These are phyloP conservation scores for Shargacucullia verbasci DNA, from an alignment of 2,888 invertebrate genomes.

Conservation along the genomic window DNA sequence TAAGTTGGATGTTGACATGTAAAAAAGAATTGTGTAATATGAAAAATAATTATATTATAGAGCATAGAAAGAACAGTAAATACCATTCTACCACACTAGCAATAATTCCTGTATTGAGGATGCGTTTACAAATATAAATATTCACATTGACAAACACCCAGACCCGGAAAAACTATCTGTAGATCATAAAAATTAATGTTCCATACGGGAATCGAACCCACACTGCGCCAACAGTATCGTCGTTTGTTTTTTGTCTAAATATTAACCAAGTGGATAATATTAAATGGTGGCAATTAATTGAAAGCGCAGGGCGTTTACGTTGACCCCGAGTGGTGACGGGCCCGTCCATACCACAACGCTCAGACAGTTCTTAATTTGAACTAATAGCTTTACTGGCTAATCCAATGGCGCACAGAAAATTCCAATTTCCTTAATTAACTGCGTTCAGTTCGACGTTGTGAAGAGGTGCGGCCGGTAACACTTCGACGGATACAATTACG, in stretches of 20 bases:
- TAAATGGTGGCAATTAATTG: conserved; percentile 55
- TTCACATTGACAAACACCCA: too few species aligned
- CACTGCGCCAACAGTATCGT: too few species aligned
- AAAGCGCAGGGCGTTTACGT: conserved; percentile 57
- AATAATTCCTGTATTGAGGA: too few species aligned
- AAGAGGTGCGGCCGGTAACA: conserved; percentile 84
- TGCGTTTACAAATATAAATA: too few species aligned
- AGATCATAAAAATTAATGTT: too few species aligned
- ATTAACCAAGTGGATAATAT: conserved; percentile 32
- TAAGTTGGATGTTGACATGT: too few species aligned
- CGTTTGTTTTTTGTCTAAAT: conserved; percentile 12
- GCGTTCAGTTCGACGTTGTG: conserved; percentile 79
- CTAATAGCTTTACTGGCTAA: conserved; percentile 86
- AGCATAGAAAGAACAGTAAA: too few species aligned
- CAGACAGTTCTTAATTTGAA: conserved; percentile 87
- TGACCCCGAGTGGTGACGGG: conserved; percentile 66
- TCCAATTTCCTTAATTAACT: conserved; percentile 89
- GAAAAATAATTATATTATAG: too few species aligned
- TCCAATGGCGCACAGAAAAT: conserved; percentile 85
- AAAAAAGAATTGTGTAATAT: too few species aligned
- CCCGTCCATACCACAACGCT: conserved; percentile 63
- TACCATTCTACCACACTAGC: too few species aligned
- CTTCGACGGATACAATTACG: conserved; percentile 80
- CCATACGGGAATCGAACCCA: too few species aligned
- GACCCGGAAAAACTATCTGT: too few species aligned